Evolutionary conservation across 2,888 invertebrate species (phyloP), one percentile per base, ranked within the genome.

Genomic region (Tetragonula carbonaria): DNA sequence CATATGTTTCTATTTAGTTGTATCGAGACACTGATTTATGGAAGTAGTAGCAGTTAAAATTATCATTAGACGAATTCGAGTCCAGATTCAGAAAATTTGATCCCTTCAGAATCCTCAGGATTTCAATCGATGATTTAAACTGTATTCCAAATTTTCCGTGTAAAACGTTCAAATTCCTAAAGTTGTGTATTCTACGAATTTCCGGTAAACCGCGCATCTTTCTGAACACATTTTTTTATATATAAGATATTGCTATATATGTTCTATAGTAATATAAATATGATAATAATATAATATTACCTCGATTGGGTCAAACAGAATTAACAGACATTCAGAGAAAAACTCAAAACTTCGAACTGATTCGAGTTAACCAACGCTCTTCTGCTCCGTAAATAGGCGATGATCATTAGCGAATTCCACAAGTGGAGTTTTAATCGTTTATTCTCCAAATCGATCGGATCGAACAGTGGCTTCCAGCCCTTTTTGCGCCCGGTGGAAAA

Each of bases 381-480:
- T 4, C 23, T 23, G 11, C 23, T 45, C 14, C n/a, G 21, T 50
- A 50, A 72, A 50, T 21, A 67, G 72, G 33, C 53, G 65, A 21
- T n/a, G 33, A 33, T 75, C 66, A 28, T 75, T 80, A 80, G 62
- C 53, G 59, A 66, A 55, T 75, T 72, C 71, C 53, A 50, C 71
- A 16, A 62, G 57, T 59, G 71, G 51, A 70, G 74, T 65, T 70
- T 28, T 33, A 59, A 71, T 62, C 66, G 75, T 72, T 67, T 62
- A 33, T 72, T 67, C 55, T 38, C 23, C 23, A 21, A 18, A 82
- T 84, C 76, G 73, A 82, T 78, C 68, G 65, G 65, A 68, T 83
- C 63, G 21, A 21, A 82, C 38, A 4, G 51, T 11, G 2, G 55
- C 23, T 50, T 45, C n/a, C 66, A 5, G n/a, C 45, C 13, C 66